Conservation (phyloP, 1,140 invertebrate genomes). For the Drosophila pruinosa region DNA sequence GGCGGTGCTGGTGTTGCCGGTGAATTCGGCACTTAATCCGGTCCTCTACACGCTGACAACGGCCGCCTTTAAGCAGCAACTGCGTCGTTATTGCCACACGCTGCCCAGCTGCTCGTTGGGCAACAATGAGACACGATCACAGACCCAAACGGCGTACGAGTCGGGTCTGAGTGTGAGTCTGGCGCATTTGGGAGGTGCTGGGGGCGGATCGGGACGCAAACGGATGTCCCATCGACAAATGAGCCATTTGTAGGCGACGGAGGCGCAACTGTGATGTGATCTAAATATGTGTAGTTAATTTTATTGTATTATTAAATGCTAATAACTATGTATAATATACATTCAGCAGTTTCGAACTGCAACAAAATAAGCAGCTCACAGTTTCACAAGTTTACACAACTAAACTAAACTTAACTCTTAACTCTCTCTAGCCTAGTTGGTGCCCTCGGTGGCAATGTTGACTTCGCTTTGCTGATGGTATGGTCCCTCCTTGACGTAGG, state of each 20-base stretch:
- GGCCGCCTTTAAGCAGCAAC: conserved; percentile 84
- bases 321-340: conserved; percentile 1
- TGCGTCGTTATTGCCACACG: conserved; percentile 77
- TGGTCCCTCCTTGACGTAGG: conserved; percentile 89
- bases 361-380: neutral
- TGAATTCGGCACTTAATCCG: conserved; percentile 89
- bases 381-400: no score
- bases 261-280: conserved; percentile 47
- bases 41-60: conserved; percentile 88
- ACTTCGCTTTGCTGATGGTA: conserved; percentile 87
- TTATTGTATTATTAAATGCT: conserved; percentile 35
- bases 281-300: conserved; percentile 64
- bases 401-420: no score
- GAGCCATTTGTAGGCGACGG: conserved; percentile 56
- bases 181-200: conserved; percentile 57
- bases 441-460: conserved; percentile 87
- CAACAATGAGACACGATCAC: conserved; percentile 72
- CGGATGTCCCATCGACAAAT: conserved; percentile 63
- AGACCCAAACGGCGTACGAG: conserved; percentile 73
- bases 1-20: conserved; percentile 88
- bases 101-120: conserved; percentile 68
- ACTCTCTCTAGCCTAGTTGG: no score
- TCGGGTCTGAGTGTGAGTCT: conserved; percentile 75
- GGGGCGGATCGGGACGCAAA: conserved; percentile 59
- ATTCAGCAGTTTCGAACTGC: conserved; percentile 17